Base-by-base conservation (phyloP, 2,797 vertebrate species). In the Rhabdomys pumilio region DNA sequence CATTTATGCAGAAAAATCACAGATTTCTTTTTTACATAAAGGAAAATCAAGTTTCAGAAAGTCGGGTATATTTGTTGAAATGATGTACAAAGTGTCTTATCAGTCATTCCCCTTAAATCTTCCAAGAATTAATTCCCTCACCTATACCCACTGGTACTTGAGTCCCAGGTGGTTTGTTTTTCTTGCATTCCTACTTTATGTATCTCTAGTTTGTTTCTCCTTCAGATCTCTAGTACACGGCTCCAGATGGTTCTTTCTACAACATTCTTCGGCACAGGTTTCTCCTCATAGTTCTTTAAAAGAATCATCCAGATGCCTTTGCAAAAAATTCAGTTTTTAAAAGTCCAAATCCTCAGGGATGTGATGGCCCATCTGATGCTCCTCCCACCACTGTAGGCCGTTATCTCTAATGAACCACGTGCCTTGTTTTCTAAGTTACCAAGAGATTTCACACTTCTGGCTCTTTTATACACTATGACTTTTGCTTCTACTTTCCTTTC, bases 11-110 rank as follows among this genome's bases (percentile, higher is more conserved):
- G 22, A 10, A 63, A 67, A 84, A 92, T 93, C 89, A n/a, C 50
- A 65, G 44, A 89, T 67, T 90, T 95, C 53, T 93, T 85, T 85
- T 76, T 9, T 81, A 84, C 87, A 73, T 8, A 72, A 90, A 92
- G 50, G 34, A 73, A 90, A 69, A 95, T 91, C 14, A 59, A 22
- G 53, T 53, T 89, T 96, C 47, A 96, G 80, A 91, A 91, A 59
- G 29, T 26, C 57, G 17, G 89, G 3, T 84, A 41, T 59, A 26
- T 57, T 61, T 26, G 69, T 34, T 83, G 44, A 84, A 96, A 76
- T 90, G 38, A 53, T 57, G 61, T 67, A 86, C 72, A 44, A 90
- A 77, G 17, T 38, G 1, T 47, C 44, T 26, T n/a, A 24, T 4
- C 34, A 31, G 50, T 75, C 67, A 3, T 15, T 0, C 12, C 15